A percentile compares a stretch with the other conserved stretches of the same genome.
Conservation (phyloP, 2,113 vertebrate species). For the Glaucomys volans region DNA sequence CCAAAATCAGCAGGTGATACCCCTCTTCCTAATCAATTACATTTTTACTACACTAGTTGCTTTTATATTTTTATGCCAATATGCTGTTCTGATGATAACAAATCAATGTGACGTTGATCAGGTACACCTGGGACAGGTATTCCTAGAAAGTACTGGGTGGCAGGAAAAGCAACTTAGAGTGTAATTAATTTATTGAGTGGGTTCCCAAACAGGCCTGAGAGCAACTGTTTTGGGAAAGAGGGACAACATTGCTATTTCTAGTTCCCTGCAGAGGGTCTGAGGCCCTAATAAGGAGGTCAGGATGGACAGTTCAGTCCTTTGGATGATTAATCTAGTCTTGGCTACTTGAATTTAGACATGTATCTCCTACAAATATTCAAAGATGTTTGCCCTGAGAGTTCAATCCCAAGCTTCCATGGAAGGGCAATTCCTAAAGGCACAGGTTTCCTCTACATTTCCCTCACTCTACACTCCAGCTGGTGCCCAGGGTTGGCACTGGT, state of each 20-base stretch:
- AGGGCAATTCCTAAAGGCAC: background rate
- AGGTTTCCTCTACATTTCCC: background rate
- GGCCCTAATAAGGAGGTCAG: background rate
- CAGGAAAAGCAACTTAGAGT: background rate
- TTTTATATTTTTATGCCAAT: background rate
- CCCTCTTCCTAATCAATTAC: background rate
- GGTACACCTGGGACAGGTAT: background rate
- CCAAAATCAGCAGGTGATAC: background rate
- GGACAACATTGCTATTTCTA: background rate
- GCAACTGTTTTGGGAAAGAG: background rate
- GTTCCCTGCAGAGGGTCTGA: background rate
- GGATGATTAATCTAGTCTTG: background rate
- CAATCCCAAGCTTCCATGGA: background rate
- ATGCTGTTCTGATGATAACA: background rate
- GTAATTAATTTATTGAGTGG: background rate
- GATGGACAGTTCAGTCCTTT: background rate
- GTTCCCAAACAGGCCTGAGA: background rate
- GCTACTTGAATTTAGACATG: constrained; percentile 15
- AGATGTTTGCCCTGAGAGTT: background rate
- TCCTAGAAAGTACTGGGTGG: background rate
- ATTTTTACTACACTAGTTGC: background rate
- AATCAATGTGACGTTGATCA: background rate
- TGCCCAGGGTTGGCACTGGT: background rate
- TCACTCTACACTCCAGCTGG: background rate
- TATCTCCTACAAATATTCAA: background rate